Evolutionary conservation across 2,113 vertebrate species (phyloP), one percentile per base, ranked within the genome.

Genomic region (Laterallus jamaicensis): DNA sequence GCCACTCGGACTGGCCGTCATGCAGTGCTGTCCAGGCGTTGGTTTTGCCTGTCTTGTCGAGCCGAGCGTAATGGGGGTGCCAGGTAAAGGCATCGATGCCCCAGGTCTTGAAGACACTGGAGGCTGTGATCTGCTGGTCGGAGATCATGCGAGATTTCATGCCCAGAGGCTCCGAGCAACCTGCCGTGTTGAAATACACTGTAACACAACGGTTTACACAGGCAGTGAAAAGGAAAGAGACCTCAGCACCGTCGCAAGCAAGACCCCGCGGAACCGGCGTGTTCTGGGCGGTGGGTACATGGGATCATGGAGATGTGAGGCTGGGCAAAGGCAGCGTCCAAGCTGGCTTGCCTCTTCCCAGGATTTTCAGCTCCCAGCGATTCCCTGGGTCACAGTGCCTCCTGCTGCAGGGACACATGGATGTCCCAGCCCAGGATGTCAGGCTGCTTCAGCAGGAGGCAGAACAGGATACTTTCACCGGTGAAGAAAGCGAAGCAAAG

Each of bases 21-120:
- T 71, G 74, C 25, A 97, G 97, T 1, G 99, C 98, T 0, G 99
- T 98, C 99, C 99, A 99, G 82, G 99, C 99, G 0, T 99, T 99
- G 78, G 98, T 99, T 97, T 99, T 99, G 81, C 99, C 99, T 18
- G 96, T 98, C 96, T 98, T 99, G 97, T 99, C 99, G 89, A 99
- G 97, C 13, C 99, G 98, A 13, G 98, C 99, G 0, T 97, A 99
- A 94, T 98, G 98, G 21, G 99, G 99, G 60, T 98, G 95, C 99
- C 99, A 99, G 42, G 98, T 98, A 83, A 99, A 99, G 31, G 98
- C 97, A 5, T 98, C 98, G 4, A 99, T 98, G 92, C 99, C 99
- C 99, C 99, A 99, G 3, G 99, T 99, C 95, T 98, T 98, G 98
- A 97, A 99, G 55, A 97, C 88, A 20, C 99, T 99, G 96, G 99